These are phyloP conservation scores for Cotesia typhae DNA, from an alignment of 1,140 invertebrate genomes.

Conservation along the genomic window DNA sequence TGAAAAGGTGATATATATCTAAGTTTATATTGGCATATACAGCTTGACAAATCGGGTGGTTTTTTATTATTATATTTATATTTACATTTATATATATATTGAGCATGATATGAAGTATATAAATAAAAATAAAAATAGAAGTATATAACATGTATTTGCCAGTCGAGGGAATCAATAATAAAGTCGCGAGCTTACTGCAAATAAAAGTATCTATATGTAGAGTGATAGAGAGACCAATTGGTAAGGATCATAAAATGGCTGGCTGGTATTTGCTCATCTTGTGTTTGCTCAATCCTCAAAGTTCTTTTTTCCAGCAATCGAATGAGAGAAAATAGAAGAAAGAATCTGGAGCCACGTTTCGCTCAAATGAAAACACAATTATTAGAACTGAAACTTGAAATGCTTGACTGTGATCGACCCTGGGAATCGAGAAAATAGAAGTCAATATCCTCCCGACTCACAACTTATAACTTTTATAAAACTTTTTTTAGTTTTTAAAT, in stretches of 20 bases:
- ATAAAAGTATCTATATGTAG: slow-evolving; percentile 32
- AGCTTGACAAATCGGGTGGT: neutral
- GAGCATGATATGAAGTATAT: no score
- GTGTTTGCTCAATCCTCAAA: slow-evolving; percentile 43
- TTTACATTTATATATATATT: slow-evolving; percentile 4
- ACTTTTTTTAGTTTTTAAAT: no score
- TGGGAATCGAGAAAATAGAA: no score
- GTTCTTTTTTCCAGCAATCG: slow-evolving; percentile 27
- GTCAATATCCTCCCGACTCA: no score
- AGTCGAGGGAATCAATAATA: slow-evolving; percentile 20
- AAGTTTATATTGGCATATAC: slow-evolving; percentile 17
- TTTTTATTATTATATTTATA: neutral
- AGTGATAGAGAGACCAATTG: slow-evolving; percentile 31
- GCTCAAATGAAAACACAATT: slow-evolving; percentile 40
- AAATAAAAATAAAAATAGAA: no score
- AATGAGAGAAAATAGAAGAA: slow-evolving; percentile 29
- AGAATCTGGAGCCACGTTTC: neutral
- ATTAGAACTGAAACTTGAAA: slow-evolving; percentile 12
- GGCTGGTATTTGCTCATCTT: slow-evolving; percentile 35
- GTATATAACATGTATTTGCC: no score
- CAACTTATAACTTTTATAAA: no score
- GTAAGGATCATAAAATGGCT: slow-evolving; percentile 45
- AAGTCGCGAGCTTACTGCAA: slow-evolving; percentile 35
- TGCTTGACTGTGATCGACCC: no score
- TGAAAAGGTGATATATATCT: slow-evolving; percentile 4